Evolutionary conservation across 2,888 invertebrate genomes (phyloP).

Genomic region (Hemistola chrysoprasaria): DNA sequence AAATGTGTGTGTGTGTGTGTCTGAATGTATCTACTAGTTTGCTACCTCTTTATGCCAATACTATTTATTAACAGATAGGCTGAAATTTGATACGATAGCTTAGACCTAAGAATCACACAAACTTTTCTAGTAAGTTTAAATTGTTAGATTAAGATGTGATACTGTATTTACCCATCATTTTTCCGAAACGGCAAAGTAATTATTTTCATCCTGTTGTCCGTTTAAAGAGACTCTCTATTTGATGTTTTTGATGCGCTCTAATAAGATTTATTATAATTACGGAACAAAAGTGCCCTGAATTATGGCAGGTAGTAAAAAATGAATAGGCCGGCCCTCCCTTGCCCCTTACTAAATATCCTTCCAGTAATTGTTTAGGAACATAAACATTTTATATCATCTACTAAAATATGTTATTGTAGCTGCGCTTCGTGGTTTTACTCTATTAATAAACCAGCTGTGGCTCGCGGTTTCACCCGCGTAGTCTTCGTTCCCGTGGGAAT

Average conservation of each 20-base stretch:
- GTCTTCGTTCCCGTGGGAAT: too few species aligned
- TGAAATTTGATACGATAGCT: too few species aligned
- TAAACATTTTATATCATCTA: constrained; percentile 15
- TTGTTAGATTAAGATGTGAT: neutral
- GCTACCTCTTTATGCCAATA: too few species aligned
- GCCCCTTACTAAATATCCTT: constrained; percentile 16
- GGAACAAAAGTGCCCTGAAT: constrained; percentile 21
- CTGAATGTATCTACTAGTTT: too few species aligned
- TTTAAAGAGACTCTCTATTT: constrained; percentile 21
- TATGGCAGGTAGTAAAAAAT: constrained; percentile 27
- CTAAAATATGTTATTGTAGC: neutral
- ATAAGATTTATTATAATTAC: constrained; percentile 32
- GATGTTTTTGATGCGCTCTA: constrained; percentile 31
- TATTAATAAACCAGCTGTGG: too few species aligned
- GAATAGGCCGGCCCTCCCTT: constrained; percentile 25
- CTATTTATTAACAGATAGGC: too few species aligned
- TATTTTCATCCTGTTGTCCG: constrained; percentile 24
- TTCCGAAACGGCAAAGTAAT: constrained; percentile 18
- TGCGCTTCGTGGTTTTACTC: too few species aligned
- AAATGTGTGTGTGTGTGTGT: too few species aligned
- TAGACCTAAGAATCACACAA: too few species aligned
- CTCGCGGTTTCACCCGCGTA: too few species aligned
- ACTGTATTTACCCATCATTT: neutral
- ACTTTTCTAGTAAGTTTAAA: too few species aligned
- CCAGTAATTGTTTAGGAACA: constrained; percentile 19